phyloP scores from a whole-genome alignment of 2,797 vertebrate species.

The Danio tinwini region DNA sequence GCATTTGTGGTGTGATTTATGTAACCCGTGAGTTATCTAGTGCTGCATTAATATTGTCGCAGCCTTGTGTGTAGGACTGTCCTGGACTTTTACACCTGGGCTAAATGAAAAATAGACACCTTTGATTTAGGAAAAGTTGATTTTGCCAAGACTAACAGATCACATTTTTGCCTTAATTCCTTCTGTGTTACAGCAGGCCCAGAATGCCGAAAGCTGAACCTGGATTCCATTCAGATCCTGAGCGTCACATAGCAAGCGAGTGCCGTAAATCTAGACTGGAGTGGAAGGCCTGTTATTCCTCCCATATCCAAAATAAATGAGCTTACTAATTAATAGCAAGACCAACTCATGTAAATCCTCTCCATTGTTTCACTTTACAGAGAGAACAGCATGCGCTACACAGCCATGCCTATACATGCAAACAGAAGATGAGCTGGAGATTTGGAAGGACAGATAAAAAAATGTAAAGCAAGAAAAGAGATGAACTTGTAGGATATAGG shows the following conservation, averaged over 20 bases:
- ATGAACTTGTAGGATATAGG: neutral
- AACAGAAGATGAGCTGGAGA: conserved; percentile 30
- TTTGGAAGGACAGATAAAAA: conserved; percentile 15
- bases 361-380: conserved; percentile 38
- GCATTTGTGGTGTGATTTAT: conserved; percentile 36
- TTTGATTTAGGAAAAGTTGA: conserved; percentile 42
- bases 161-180: conserved; percentile 49
- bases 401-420: conserved; percentile 32
- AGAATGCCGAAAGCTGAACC: conserved; percentile 21
- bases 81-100: conserved; percentile 47
- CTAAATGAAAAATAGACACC: conserved; percentile 53
- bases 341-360: conserved; percentile 55
- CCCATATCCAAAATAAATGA: conserved; percentile 61
- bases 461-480: conserved; percentile 12
- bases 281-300: conserved; percentile 58
- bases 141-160: conserved; percentile 59
- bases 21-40: conserved; percentile 25
- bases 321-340: conserved; percentile 60
- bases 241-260: conserved; percentile 35
- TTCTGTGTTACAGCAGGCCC: conserved; percentile 41
- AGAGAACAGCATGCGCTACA: conserved; percentile 51
- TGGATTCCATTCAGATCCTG: conserved; percentile 52
- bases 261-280: conserved; percentile 51
- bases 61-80: conserved; percentile 14
- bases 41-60: conserved; percentile 13